A percentile compares a stretch with the other conserved stretches of the same genome.
Evolutionary conservation across 2,113 vertebrate species (phyloP).

Genomic region (Sorex araneus): DNA sequence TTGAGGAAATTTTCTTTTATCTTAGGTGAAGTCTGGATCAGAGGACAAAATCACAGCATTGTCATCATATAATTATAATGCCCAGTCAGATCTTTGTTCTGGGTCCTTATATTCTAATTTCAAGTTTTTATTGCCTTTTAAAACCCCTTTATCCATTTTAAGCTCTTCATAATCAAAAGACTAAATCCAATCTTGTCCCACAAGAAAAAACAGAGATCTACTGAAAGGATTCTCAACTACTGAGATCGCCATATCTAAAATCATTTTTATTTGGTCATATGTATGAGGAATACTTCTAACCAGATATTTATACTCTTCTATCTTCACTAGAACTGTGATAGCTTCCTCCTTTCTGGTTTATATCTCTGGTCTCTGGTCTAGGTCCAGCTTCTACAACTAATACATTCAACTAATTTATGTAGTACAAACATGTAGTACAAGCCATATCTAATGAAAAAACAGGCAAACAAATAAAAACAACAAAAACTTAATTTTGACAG

Average conservation of each 20-base stretch:
- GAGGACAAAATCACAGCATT: neutral
- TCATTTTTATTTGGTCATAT: neutral
- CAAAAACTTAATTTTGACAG: neutral
- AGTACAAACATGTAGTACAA: neutral
- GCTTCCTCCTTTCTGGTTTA: neutral
- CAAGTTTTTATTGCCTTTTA: conserved; percentile 7
- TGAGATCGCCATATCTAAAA: neutral
- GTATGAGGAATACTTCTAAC: neutral
- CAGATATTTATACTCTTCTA: neutral
- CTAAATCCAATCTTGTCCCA: neutral
- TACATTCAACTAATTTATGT: neutral
- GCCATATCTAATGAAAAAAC: conserved; percentile 13
- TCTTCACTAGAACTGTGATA: neutral
- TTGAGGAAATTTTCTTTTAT: conserved; percentile 53
- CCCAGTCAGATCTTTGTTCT: neutral
- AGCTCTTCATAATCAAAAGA: neutral
- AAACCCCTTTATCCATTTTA: neutral
- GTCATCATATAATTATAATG: neutral
- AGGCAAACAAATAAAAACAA: conserved; percentile 46
- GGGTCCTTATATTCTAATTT: neutral
- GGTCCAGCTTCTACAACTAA: neutral
- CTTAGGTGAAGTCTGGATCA: neutral
- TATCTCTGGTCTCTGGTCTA: neutral
- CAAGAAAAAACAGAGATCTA: neutral
- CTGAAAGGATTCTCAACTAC: neutral